Conservation (phyloP, 30 jellyfish, hydroid and myxozoan species). For the Clytia hemisphaerica region DNA sequence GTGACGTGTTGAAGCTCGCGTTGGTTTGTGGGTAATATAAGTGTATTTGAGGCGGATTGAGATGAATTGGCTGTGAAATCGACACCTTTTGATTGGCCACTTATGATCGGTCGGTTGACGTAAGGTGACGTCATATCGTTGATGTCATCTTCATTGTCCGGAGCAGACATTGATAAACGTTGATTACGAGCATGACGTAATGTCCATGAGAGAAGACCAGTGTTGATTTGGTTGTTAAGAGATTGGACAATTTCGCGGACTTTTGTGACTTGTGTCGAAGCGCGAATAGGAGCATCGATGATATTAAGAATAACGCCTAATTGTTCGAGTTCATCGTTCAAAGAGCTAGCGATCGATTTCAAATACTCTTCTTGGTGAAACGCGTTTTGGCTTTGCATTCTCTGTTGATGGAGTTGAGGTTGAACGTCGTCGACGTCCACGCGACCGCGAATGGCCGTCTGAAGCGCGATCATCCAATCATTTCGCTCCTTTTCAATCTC, state of each 20-base stretch:
- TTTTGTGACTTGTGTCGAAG: slow-evolving; percentile 76
- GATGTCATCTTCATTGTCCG: too few species aligned
- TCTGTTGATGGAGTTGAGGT: neutral
- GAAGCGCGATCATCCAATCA: slow-evolving; percentile 87
- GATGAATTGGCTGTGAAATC: too few species aligned
- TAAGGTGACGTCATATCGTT: too few species aligned
- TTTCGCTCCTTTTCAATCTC: slow-evolving; percentile 55
- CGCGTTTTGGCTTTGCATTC: slow-evolving; percentile 17
- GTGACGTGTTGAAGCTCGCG: too few species aligned
- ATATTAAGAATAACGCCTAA: slow-evolving; percentile 63
- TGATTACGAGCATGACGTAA: slow-evolving; percentile 39
- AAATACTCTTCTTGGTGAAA: slow-evolving; percentile 65
- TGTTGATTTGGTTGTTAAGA: slow-evolving; percentile 65
- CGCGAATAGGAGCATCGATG: slow-evolving; percentile 92
- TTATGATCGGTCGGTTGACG: too few species aligned
- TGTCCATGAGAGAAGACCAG: slow-evolving; percentile 88
- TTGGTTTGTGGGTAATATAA: too few species aligned
- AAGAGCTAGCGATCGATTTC: slow-evolving; percentile 53
- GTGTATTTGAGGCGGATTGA: too few species aligned
- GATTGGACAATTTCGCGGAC: slow-evolving; percentile 65
- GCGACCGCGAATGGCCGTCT: slow-evolving; percentile 62
- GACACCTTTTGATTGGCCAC: too few species aligned
- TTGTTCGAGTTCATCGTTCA: slow-evolving; percentile 81
- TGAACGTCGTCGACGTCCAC: slow-evolving; percentile 30
- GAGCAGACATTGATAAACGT: too few species aligned